These are phyloP conservation scores for Leptinotarsa peninsularis DNA, from an alignment of 2,888 invertebrate species.

Conservation along the genomic window DNA sequence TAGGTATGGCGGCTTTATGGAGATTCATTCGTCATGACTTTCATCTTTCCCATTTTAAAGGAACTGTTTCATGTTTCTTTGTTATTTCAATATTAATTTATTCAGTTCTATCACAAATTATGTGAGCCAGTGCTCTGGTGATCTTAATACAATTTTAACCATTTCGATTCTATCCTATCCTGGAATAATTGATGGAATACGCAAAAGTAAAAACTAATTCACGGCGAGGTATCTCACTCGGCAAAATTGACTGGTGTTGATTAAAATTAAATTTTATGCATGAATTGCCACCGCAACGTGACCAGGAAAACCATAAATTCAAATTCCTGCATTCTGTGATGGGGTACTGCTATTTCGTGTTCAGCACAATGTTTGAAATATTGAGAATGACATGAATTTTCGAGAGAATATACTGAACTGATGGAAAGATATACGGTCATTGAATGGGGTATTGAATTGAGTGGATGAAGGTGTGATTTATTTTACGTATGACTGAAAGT, in stretches of 20 bases:
- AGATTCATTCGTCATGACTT: too few species aligned
- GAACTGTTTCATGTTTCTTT: too few species aligned
- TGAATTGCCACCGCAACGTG: conserved; percentile 45
- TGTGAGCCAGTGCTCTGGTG: too few species aligned
- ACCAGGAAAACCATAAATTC: conserved; percentile 35
- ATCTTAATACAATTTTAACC: not conserved
- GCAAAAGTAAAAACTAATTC: not conserved
- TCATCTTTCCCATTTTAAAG: too few species aligned
- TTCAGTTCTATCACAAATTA: too few species aligned
- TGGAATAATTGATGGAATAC: not conserved
- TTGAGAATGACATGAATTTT: conserved; percentile 13
- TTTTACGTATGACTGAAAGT: not conserved
- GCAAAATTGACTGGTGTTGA: conserved; percentile 46
- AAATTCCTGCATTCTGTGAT: conserved; percentile 25
- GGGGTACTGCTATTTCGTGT: conserved; percentile 21
- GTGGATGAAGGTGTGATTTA: not conserved
- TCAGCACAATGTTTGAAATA: conserved; percentile 23
- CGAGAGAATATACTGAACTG: not conserved
- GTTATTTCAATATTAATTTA: too few species aligned
- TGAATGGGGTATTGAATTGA: not conserved
- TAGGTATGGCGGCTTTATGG: too few species aligned
- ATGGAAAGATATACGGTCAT: conserved; percentile 1
- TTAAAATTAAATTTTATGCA: conserved; percentile 52
- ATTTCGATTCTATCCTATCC: not conserved
- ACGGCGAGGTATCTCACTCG: conserved; percentile 36